Conservation (phyloP, 2,113 vertebrate genomes). For the Hippocampus zosterae region DNA sequence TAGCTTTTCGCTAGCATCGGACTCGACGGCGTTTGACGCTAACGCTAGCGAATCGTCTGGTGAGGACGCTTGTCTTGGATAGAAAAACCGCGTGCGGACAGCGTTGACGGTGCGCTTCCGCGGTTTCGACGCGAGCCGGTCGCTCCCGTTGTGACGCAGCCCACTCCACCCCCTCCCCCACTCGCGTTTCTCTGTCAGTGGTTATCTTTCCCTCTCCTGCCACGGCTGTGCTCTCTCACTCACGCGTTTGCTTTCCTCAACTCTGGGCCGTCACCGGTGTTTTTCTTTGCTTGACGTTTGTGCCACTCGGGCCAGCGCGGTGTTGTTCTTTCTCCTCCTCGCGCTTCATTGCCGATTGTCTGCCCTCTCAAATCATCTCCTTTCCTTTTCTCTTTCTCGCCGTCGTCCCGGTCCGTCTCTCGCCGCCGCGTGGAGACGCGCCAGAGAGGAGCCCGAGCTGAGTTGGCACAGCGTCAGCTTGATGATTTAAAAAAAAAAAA, state of each 20-base stretch:
- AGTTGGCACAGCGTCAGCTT: conserved; percentile 47
- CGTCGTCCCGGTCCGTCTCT: background rate
- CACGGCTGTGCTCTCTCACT: conserved; percentile 19
- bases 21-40: too few relatives aligned
- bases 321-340: conserved; percentile 38
- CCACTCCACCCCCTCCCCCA: background rate
- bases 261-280: conserved; percentile 21
- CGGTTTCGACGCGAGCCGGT: conserved; percentile 32
- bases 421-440: conserved; percentile 26
- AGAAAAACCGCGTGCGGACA: too few relatives aligned
- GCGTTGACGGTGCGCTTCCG: background rate
- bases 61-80: background rate
- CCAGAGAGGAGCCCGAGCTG: conserved; percentile 34
- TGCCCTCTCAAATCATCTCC: background rate
- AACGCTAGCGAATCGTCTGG: background rate
- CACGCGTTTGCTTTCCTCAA: conserved; percentile 38
- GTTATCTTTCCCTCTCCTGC: conserved; percentile 41
- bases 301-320: background rate
- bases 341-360: background rate
- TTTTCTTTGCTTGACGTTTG: background rate
- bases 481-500: conserved; percentile 38
- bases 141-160: background rate
- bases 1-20: too few relatives aligned
- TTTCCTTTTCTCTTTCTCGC: conserved; percentile 11
- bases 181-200: conserved; percentile 14